Evolutionary conservation across 2,888 invertebrate genomes (phyloP).

Genomic region (Drosophila prolongata): DNA sequence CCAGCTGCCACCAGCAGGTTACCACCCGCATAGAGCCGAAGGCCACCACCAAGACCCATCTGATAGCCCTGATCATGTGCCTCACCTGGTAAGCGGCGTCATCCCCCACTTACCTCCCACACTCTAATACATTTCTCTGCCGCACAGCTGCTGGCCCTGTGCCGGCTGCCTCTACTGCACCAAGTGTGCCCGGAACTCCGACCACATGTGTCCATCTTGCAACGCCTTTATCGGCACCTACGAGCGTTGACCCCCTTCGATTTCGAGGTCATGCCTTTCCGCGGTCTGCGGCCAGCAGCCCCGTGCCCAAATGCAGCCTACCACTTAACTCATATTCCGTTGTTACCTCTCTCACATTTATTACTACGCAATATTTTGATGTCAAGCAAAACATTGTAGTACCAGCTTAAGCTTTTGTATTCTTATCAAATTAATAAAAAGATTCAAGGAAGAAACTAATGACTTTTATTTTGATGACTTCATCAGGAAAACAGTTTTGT

Average conservation of each 20-base stretch:
- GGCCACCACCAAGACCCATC: slow-evolving; percentile 79
- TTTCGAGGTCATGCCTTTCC: background rate
- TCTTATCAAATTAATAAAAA: slow-evolving; percentile 2
- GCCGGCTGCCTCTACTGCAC: slow-evolving; percentile 86
- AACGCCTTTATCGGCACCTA: slow-evolving; percentile 86
- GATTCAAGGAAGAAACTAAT: slow-evolving; percentile 6
- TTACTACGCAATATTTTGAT: slow-evolving; percentile 34
- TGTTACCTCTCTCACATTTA: slow-evolving; percentile 9
- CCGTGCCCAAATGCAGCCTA: slow-evolving; percentile 5
- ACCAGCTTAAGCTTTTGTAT: background rate
- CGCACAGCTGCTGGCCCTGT: slow-evolving; percentile 85
- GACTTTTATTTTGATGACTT: background rate
- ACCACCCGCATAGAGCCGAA: slow-evolving; percentile 82
- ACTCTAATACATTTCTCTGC: background rate
- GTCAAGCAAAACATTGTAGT: slow-evolving; percentile 14
- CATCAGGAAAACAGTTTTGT: too few relatives aligned
- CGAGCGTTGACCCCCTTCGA: slow-evolving; percentile 61
- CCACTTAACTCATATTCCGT: background rate
- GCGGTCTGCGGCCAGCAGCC: slow-evolving; percentile 5
- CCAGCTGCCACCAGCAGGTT: slow-evolving; percentile 84
- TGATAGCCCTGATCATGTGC: slow-evolving; percentile 80
- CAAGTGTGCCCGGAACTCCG: slow-evolving; percentile 85
- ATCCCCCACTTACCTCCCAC: too few relatives aligned
- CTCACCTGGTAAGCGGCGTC: slow-evolving; percentile 68
- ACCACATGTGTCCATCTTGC: slow-evolving; percentile 87